Base-by-base conservation (phyloP, 2,113 vertebrate species). In the Morone chrysops region DNA sequence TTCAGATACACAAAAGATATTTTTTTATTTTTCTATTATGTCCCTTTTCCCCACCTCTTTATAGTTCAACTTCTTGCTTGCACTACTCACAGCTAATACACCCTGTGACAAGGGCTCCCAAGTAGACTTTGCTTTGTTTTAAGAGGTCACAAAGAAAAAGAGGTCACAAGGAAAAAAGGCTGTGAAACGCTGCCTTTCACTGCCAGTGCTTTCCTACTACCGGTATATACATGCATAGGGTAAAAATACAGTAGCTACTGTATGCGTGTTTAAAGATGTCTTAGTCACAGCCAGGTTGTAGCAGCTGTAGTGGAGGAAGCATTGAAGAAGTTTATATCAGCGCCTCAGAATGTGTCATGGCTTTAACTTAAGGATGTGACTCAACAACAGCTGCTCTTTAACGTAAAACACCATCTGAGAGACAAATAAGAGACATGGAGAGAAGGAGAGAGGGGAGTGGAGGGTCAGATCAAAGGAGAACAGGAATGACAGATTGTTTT, bases 341-440 rank as follows among this genome's bases (percentile, higher is more conserved):
- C 5, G 22, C 76, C 79, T 82, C 25, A 20, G 59, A 74, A 72
- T 62, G 73, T 84, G 68, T 72, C 72, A 22, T 60, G 22, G 38
- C 78, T 77, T 72, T 74, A 75, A 78, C 71, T 75, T 73, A 62
- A 89, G 80, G 73, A 80, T 70, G 73, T 71, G 81, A 90, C 83
- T 89, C 86, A 86, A 89, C 70, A 87, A n/a, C 88, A 90, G 87
- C 87, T 76, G 89, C 61, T 81, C 40, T 80, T 75, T 74, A 80
- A 79, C 5, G 48, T 72, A 79, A 78, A 88, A 88, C 60, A 61
- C 54, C 76, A 84, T 71, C 47, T 63, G 84, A 87, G 83, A 69
- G 51, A 68, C 47, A 59, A 69, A 78, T 73, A 74, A 75, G 66
- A 54, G 60, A 40, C 57, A 88, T 20, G 31, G 65, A 60, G 0